These are phyloP conservation scores for Drosophila yooni DNA, from an alignment of 2,888 invertebrate genomes.

Conservation along the genomic window DNA sequence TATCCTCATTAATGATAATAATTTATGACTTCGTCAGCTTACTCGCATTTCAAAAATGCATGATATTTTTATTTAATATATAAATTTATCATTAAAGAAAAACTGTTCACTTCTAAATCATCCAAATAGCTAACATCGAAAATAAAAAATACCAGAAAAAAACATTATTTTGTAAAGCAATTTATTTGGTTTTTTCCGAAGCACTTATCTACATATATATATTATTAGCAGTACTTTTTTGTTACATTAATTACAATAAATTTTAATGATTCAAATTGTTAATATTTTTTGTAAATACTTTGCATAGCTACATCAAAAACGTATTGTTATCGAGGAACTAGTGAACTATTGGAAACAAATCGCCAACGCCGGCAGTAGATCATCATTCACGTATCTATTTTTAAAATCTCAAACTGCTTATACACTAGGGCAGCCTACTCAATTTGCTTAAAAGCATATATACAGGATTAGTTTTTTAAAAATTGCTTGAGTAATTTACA, in stretches of 20 bases:
- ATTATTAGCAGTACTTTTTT: background rate
- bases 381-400: background rate
- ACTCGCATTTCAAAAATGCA: background rate
- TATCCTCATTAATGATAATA: background rate
- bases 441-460: background rate
- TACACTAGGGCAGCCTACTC: background rate
- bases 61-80: background rate
- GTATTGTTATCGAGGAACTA: background rate
- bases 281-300: background rate
- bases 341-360: background rate
- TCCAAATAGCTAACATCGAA: background rate
- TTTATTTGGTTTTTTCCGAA: background rate
- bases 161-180: background rate
- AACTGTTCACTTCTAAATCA: background rate
- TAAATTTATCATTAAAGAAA: background rate
- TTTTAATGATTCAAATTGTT: background rate
- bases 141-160: background rate
- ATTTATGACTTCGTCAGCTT: background rate
- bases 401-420: background rate
- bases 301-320: background rate
- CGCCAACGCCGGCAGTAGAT: constrained; percentile 15
- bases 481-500: background rate
- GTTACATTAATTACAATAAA: background rate
- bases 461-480: background rate
- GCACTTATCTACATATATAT: background rate